Evolutionary conservation across 2,797 vertebrate species (phyloP), one percentile per base, ranked within the genome.

Genomic region (Netta rufina): DNA sequence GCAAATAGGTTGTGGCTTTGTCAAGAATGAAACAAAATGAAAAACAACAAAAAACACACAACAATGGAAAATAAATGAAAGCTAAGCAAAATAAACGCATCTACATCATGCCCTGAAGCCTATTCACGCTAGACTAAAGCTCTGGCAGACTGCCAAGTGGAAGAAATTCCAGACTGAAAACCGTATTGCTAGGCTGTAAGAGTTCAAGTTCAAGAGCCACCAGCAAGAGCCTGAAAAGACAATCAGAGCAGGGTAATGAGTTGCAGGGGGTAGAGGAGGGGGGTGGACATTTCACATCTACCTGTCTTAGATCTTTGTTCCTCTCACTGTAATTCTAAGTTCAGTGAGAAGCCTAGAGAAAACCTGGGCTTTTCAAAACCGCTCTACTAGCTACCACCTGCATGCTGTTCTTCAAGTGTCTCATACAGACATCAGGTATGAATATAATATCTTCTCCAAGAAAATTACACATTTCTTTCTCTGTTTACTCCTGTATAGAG

Each of bases 121-220:
- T 74, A 25, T 38, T 91, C 61, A 87, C 2, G 24, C 61, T 62
- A 89, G 32, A 71, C 49, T 81, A 80, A 94, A 75, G 47, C 28
- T 4, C 32, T 82, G 83, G 66, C 78, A 91, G 53, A 60, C 79
- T 64, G 83, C 49, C 62, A 89, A 94, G 32, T 7, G 3, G 21
- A 84, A 84, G 62, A 81, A 82, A 93, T 91, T 82, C 54, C 47
- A 82, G 43, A 41, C 47, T 74, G 71, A 78, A 90, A 93, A 89
- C 61, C 45, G 33, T 30, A 58, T 45, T 2, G 19, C 61, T 54
- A n/a, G 57, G 83, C 79, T 18, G 32, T 25, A 36, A 75, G 57
- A 78, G 66, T 70, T 78, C 70, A 86, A 70, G 71, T 77, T 88
- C 57, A 86, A 71, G 28, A 79, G 64, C 47, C 41, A 79, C 54